A percentile compares a stretch with the other conserved stretches of the same genome.
Evolutionary conservation across 2,113 vertebrate species (phyloP).

Genomic region (Dromas ardeola): DNA sequence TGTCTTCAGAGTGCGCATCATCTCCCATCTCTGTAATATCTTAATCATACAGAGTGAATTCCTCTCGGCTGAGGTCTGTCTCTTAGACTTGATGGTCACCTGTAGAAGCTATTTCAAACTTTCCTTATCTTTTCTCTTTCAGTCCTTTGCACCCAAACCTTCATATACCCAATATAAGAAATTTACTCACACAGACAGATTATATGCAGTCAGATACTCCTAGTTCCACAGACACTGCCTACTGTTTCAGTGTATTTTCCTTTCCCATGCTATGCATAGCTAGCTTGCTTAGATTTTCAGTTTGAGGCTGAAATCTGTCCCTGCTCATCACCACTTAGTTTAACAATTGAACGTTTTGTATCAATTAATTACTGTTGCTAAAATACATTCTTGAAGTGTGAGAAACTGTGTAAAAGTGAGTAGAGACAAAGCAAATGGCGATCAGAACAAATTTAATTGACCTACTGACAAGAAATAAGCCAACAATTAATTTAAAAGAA

Average conservation of each 20-base stretch:
- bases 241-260: background rate
- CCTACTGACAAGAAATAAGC: background rate
- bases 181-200: background rate
- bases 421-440: background rate
- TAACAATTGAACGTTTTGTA: background rate
- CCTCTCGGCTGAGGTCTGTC: background rate
- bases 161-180: background rate
- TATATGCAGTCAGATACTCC: background rate
- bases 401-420: background rate
- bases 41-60: background rate
- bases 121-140: background rate
- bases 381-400: background rate
- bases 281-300: background rate
- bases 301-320: background rate
- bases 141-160: background rate
- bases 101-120: background rate
- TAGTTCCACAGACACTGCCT: background rate
- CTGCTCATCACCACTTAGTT: background rate
- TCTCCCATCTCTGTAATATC: background rate
- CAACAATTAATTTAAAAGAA: background rate
- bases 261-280: background rate
- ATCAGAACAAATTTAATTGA: background rate
- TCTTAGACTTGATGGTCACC: background rate
- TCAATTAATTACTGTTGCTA: background rate
- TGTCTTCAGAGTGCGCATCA: background rate